Evolutionary conservation across 2,113 vertebrate species (phyloP), one percentile per base, ranked within the genome.

Genomic region (Cariama cristata): DNA sequence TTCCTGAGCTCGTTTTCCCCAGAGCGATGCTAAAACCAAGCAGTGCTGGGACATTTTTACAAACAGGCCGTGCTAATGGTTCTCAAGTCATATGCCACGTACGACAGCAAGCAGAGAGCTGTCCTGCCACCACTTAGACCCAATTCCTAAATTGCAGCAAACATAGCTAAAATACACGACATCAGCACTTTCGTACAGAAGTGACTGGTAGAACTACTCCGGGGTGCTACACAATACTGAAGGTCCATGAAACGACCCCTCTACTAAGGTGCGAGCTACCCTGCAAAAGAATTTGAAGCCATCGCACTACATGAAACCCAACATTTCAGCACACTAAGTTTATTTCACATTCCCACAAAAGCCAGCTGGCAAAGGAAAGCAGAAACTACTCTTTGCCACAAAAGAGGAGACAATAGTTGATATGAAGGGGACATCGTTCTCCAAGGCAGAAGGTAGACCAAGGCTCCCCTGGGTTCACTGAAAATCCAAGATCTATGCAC

Each of bases 71-170:
- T 45, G 67, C 67, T 90, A 8, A 56, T 56, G 49, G 35, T 45
- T 88, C 60, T 32, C 19, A 19, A 79, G 35, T 28, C 24, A 11
- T 10, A 24, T 2, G 10, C 16, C 0, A 0, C 22, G 56, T 35
- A 45, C 1, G 3, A 55, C 33, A 84, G 58, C 32, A 44, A 69
- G 44, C 69, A 83, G 53, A 90, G n/a, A 74, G 20, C 79, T 76
- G 28, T 52, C 16, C 72, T 47, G 9, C 19, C 60, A 28, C 63
- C 53, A 2, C 35, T 79, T 35, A 72, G 35, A 82, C 17, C 16
- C 35, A 76, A 35, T 3, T 59, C 62, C 19, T 88, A 75, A 68
- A 74, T 30, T 40, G 60, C 60, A 75, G 49, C 22, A 91, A 82
- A 68, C 20, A 27, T 32, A 85, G 27, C 52, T 68, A 58, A 90